phyloP scores from a whole-genome alignment of 2,888 invertebrate species.

The Philaethria dido region DNA sequence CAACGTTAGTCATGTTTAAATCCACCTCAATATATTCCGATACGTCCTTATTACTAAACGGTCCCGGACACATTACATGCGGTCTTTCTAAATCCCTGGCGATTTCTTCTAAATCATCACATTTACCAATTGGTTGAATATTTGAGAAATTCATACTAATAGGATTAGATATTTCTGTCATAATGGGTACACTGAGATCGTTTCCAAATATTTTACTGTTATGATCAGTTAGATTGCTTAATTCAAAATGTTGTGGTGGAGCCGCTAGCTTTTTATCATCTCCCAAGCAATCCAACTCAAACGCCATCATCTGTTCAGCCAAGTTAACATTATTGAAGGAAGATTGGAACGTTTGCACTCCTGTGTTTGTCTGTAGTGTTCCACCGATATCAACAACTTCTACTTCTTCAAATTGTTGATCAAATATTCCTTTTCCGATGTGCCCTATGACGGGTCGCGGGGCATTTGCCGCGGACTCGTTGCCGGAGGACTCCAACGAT shows the following conservation, averaged over 20 bases:
- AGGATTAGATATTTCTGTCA: conserved; percentile 60
- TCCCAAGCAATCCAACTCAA: conserved; percentile 52
- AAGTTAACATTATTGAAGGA: conserved; percentile 60
- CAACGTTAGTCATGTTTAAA: conserved; percentile 62
- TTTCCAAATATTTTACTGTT: conserved; percentile 64
- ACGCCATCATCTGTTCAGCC: conserved; percentile 56
- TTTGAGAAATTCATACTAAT: conserved; percentile 69
- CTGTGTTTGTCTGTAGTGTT: conserved; percentile 46
- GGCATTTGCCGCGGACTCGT: conserved; percentile 59
- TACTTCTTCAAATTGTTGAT: conserved; percentile 70
- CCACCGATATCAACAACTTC: conserved; percentile 61
- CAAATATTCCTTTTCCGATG: conserved; percentile 66
- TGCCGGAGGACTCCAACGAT: conserved; percentile 68
- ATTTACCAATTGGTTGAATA: conserved; percentile 53
- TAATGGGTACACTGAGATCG: conserved; percentile 55
- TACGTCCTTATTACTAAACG: conserved; percentile 51
- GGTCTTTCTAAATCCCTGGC: conserved; percentile 58
- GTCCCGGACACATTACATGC: conserved; percentile 51
- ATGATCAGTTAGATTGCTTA: conserved; percentile 64
- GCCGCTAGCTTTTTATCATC: conserved; percentile 54
- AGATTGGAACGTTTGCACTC: conserved; percentile 51
- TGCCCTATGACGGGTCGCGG: conserved; percentile 57
- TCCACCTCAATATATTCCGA: conserved; percentile 73
- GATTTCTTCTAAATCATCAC: conserved; percentile 70
- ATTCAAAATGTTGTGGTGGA: conserved; percentile 61